Base-by-base conservation (phyloP, 2,888 invertebrate species). In the Phorcus lineatus region DNA sequence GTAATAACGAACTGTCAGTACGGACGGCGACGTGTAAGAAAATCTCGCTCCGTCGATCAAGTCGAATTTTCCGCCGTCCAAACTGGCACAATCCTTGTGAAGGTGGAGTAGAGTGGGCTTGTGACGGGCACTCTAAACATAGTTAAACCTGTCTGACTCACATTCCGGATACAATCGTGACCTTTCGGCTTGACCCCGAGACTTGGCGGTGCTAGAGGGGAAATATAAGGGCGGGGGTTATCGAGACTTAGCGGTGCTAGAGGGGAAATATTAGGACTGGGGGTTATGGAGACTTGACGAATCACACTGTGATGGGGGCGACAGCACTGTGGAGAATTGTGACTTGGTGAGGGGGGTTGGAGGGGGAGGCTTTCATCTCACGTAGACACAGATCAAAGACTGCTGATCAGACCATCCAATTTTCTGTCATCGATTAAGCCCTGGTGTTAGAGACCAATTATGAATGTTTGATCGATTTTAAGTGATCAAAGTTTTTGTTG, bases 1-100 rank as follows among this genome's bases (percentile, higher is more conserved):
- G 74, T 74, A 79, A 79, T 79, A 79, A 74, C 36, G 74, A 79
- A 74, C 79, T 79, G 79, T 79, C 79, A 79, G 74, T 40, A 40
- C 40, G 17, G 36, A 74, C 74, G 53, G 28, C 57, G 57, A 53
- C 79, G 67, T 74, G 24, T 36, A 31, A 17, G 74, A 54, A 55
- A 76, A 76, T 76, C 76, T 55, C 76, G 54, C 76, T 55, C 55
- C 76, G 55, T 55, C 54, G 76, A 55, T 76, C 76, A 76, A 55
- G 76, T 76, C 76, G 76, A 54, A 55, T 76, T 76, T 76, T 76
- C 76, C 76, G 76, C 76, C 76, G 53, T 55, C 54, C 55, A 36
- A 62, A 62, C 62, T 62, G 62, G 62, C 28, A 62, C 62, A 62
- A 62, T 62, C 11, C 62, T 62, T 28, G 28, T 28, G 62, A 28